A percentile compares a stretch with the other conserved stretches of the same genome.
These are phyloP conservation scores for Hydropotes inermis DNA, from an alignment of 2,113 vertebrate species.

Conservation along the genomic window DNA sequence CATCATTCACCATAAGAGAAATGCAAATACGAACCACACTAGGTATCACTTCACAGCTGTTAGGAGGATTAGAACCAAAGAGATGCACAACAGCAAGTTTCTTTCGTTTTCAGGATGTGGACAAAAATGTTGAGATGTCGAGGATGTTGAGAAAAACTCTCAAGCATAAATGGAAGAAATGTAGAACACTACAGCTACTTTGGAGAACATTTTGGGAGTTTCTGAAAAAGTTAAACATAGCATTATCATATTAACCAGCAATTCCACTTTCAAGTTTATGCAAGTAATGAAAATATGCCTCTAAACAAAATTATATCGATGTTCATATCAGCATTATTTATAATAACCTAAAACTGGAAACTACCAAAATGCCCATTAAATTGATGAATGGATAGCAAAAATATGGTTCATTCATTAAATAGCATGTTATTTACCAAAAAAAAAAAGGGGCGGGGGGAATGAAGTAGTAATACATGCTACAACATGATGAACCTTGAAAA, in stretches of 20 bases:
- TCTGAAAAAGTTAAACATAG: not conserved
- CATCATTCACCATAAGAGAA: not conserved
- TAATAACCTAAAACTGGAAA: not conserved
- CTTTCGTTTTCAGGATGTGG: not conserved
- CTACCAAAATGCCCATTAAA: not conserved
- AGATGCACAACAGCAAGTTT: not conserved
- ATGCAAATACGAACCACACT: not conserved
- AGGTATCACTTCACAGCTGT: not conserved
- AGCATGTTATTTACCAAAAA: not conserved
- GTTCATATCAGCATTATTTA: not conserved
- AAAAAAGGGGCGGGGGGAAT: not conserved
- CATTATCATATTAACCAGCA: not conserved
- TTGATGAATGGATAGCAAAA: not conserved
- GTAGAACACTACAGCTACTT: not conserved
- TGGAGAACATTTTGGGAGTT: not conserved
- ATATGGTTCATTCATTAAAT: not conserved
- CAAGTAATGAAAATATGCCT: not conserved
- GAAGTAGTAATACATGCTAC: not conserved
- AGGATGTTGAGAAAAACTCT: not conserved
- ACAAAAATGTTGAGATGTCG: not conserved
- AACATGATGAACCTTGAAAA: not conserved
- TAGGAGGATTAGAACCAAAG: not conserved
- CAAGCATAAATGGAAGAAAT: not conserved
- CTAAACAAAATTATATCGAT: not conserved
- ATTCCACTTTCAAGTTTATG: not conserved